Evolutionary conservation across 2,797 vertebrate genomes (phyloP).

Genomic region (Corythornis leucogaster): DNA sequence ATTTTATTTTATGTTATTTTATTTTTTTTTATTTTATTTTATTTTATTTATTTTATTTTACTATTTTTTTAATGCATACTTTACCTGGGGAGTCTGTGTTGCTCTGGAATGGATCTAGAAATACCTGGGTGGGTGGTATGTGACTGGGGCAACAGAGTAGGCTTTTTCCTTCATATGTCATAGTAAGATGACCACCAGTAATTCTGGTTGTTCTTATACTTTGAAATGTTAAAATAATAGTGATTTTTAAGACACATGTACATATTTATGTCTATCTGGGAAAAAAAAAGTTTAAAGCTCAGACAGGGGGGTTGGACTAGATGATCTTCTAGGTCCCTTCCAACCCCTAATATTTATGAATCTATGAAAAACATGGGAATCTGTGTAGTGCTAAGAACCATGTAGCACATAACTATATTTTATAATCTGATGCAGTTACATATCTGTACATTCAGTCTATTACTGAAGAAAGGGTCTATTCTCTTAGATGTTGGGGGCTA

Average conservation of each 20-base stretch:
- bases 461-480: neutral
- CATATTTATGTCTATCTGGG: neutral
- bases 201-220: neutral
- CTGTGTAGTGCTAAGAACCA: too few species aligned
- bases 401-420: neutral
- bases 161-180: neutral
- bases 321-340: too few species aligned
- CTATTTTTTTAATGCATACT: too few species aligned
- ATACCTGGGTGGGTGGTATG: fast-evolving
- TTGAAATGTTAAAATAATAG: neutral
- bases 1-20: neutral
- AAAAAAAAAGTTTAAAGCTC: neutral
- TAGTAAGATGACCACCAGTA: neutral
- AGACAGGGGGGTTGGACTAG: too few species aligned
- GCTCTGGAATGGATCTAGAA: neutral
- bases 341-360: too few species aligned
- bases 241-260: neutral
- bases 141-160: neutral
- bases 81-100: neutral
- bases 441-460: neutral
- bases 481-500: fast-evolving
- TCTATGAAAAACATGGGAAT: too few species aligned
- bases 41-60: too few species aligned
- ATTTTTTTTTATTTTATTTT: neutral
- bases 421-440: fast-evolving